Percentiles rank a stretch among this genome's conserved stretches.
Evolutionary conservation across 2,113 vertebrate genomes (phyloP).

Genomic region (Mugil cephalus): DNA sequence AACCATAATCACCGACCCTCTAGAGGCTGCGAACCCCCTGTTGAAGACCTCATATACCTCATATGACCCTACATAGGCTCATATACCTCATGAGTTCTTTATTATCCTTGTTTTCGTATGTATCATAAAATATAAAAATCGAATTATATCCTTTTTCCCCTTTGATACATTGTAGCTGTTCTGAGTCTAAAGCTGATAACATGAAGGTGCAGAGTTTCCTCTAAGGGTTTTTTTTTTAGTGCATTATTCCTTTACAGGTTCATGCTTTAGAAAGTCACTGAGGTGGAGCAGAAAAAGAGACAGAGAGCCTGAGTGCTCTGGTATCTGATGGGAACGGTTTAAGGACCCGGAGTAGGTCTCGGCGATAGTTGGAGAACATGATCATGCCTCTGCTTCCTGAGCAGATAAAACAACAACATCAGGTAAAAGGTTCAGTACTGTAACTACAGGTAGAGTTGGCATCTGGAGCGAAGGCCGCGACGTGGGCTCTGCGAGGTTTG

Average conservation of each 20-base stretch:
- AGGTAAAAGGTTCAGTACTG: slow-evolving; percentile 22
- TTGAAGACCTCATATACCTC: too few species aligned
- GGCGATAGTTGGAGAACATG: slow-evolving; percentile 55
- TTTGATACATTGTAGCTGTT: too few species aligned
- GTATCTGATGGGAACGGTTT: slow-evolving; percentile 73
- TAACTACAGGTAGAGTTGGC: slow-evolving; percentile 65
- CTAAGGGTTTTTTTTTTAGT: too few species aligned
- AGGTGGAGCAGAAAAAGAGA: slow-evolving; percentile 21
- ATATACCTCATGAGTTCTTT: too few species aligned
- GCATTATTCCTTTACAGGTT: slow-evolving; percentile 32
- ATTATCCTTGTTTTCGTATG: too few species aligned
- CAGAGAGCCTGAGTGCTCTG: slow-evolving; percentile 52
- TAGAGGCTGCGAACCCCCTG: too few species aligned
- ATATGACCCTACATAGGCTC: too few species aligned
- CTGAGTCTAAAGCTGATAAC: neutral
- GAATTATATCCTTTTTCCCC: too few species aligned
- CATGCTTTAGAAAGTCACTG: slow-evolving; percentile 34
- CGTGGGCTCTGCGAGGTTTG: slow-evolving; percentile 66
- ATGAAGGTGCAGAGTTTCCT: neutral
- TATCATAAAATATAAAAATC: too few species aligned
- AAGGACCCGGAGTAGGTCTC: slow-evolving; percentile 31
- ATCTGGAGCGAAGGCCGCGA: slow-evolving; percentile 50
- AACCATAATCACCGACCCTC: too few species aligned
- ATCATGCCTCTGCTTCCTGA: slow-evolving; percentile 39
- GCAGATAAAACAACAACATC: slow-evolving; percentile 11